Percentiles rank a stretch among this genome's conserved stretches.
Conservation (phyloP, 2,797 vertebrate species). For the Cuculus canorus region DNA sequence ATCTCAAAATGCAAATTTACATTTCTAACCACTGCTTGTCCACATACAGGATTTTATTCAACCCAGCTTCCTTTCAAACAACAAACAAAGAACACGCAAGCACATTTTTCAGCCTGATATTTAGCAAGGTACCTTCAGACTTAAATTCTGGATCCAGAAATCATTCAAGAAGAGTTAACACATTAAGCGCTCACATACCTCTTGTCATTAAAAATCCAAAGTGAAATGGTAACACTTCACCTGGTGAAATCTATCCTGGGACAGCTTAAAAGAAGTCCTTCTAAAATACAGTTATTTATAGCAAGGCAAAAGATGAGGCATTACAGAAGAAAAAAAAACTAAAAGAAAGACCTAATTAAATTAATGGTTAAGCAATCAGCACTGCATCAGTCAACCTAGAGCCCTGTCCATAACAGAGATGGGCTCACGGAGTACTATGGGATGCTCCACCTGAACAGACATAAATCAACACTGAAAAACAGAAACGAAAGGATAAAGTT, state of each 20-base stretch:
- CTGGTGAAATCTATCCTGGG: neutral
- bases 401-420: neutral
- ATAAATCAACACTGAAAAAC: accelerated
- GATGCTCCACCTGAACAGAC: neutral
- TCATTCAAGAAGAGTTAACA: neutral
- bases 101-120: neutral
- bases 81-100: neutral
- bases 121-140: neutral
- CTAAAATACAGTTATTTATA: neutral
- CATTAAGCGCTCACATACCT: neutral
- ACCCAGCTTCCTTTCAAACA: neutral
- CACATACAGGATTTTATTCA: neutral
- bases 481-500: neutral
- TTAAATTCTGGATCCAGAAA: neutral
- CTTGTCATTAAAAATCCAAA: neutral
- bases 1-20: neutral
- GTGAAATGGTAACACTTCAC: neutral
- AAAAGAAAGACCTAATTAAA: neutral
- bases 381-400: neutral
- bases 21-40: neutral
- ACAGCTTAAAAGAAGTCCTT: neutral
- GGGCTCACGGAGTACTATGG: neutral
- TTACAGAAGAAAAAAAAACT: neutral
- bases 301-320: neutral
- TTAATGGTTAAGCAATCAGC: accelerated